A percentile compares a stretch with the other conserved stretches of the same genome.
These are phyloP conservation scores for Neoniphon sammara DNA, from an alignment of 2,797 vertebrate genomes.

Conservation along the genomic window DNA sequence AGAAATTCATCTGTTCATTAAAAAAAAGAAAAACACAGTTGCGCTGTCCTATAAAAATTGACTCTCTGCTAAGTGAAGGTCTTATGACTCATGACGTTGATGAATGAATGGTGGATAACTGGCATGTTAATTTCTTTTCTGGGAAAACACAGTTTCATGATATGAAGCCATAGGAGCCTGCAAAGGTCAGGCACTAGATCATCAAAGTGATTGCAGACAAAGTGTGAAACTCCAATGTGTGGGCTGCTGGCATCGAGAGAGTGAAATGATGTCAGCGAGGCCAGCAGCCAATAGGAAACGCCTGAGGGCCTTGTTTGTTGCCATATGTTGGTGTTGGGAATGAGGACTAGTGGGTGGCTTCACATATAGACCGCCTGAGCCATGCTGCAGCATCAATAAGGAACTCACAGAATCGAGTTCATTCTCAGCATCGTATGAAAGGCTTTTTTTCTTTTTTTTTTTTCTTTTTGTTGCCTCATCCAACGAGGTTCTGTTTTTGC, in stretches of 20 bases:
- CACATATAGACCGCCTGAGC: slow-evolving; percentile 45
- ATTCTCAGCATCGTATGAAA: slow-evolving; percentile 41
- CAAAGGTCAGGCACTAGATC: slow-evolving; percentile 64
- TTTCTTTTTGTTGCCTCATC: neutral
- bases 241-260: slow-evolving; percentile 62
- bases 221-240: slow-evolving; percentile 67
- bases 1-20: slow-evolving; percentile 15
- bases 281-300: slow-evolving; percentile 73
- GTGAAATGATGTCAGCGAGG: slow-evolving; percentile 70
- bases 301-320: slow-evolving; percentile 70
- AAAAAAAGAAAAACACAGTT: neutral
- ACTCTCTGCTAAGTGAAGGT: too few species aligned
- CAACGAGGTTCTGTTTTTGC: too few species aligned
- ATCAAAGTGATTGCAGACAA: slow-evolving; percentile 59
- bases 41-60: too few species aligned
- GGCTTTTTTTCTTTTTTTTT: neutral
- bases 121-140: slow-evolving; percentile 9
- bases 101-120: neutral
- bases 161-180: slow-evolving; percentile 39
- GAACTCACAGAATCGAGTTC: slow-evolving; percentile 41
- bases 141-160: neutral
- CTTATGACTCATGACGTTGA: too few species aligned
- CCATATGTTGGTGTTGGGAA: slow-evolving; percentile 77
- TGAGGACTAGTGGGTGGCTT: slow-evolving; percentile 61
- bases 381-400: slow-evolving; percentile 46